phyloP scores from a whole-genome alignment of 2,888 invertebrate species.

The Phasia obesa region DNA sequence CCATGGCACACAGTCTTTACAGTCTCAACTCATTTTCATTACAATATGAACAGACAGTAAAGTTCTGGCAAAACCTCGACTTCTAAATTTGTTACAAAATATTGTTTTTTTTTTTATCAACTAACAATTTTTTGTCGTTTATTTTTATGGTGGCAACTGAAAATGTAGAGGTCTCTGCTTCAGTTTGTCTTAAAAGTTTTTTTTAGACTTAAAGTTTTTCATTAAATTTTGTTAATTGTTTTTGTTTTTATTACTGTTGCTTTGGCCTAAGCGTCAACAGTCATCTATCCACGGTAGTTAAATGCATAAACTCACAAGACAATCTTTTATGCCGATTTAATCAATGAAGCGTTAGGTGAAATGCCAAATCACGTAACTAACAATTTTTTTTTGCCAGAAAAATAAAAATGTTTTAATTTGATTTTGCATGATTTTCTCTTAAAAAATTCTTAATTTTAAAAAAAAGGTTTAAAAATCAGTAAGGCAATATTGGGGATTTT shows the following conservation, averaged over 20 bases:
- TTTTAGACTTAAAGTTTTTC: neutral
- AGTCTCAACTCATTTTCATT: constrained; percentile 36
- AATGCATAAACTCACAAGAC: neutral
- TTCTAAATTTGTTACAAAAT: constrained; percentile 52
- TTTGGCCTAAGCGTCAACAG: constrained; percentile 24
- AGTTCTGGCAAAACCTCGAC: constrained; percentile 47
- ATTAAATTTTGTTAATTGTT: constrained; percentile 6
- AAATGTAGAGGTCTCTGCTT: constrained; percentile 58
- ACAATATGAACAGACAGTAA: constrained; percentile 22
- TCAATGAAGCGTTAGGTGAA: too few relatives aligned
- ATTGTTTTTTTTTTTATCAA: constrained; percentile 1
- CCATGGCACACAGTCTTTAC: constrained; percentile 12
- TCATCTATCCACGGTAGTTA: neutral
- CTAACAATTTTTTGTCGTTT: neutral
- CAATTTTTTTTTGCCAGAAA: too few relatives aligned
- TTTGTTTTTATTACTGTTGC: constrained; percentile 3
- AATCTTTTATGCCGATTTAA: neutral
- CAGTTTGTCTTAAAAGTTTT: constrained; percentile 2
- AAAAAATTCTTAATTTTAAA: too few relatives aligned
- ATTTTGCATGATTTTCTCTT: too few relatives aligned
- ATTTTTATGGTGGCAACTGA: constrained; percentile 28
- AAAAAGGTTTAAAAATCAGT: too few relatives aligned
- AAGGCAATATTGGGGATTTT: too few relatives aligned
- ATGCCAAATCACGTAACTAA: too few relatives aligned
- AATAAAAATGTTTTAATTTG: too few relatives aligned